phyloP scores from a whole-genome alignment of 2,113 vertebrate species.

The Alaudala cheleensis region DNA sequence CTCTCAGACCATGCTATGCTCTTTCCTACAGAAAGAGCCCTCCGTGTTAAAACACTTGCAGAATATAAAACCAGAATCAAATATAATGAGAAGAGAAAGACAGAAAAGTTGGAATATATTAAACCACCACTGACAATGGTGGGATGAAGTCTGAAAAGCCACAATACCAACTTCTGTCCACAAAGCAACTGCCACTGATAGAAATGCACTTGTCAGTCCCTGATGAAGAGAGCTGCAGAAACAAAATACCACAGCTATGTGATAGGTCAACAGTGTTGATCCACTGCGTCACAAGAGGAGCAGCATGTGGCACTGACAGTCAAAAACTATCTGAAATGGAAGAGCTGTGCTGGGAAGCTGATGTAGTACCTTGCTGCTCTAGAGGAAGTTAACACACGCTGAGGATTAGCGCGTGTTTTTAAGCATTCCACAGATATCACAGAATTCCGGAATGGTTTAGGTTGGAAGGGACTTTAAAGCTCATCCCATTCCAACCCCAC shows the following conservation, averaged over 20 bases:
- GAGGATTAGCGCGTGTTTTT: background rate
- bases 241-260: background rate
- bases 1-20: background rate
- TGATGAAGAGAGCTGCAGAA: background rate
- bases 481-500: background rate
- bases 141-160: background rate
- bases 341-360: background rate
- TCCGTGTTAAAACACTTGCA: background rate
- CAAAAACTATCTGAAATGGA: slow-evolving; percentile 3
- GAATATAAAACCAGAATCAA: background rate
- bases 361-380: background rate
- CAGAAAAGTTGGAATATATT: background rate
- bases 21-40: background rate
- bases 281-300: background rate
- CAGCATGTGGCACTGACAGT: slow-evolving; percentile 19
- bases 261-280: background rate
- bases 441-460: background rate
- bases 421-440: background rate
- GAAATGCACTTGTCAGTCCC: background rate
- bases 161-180: background rate
- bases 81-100: background rate
- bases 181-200: background rate
- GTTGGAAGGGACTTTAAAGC: background rate
- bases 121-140: background rate
- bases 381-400: background rate